These are phyloP conservation scores for Luidia sarsii DNA, from an alignment of 53 echinoderm and acorn worm genomes.

Conservation along the genomic window DNA sequence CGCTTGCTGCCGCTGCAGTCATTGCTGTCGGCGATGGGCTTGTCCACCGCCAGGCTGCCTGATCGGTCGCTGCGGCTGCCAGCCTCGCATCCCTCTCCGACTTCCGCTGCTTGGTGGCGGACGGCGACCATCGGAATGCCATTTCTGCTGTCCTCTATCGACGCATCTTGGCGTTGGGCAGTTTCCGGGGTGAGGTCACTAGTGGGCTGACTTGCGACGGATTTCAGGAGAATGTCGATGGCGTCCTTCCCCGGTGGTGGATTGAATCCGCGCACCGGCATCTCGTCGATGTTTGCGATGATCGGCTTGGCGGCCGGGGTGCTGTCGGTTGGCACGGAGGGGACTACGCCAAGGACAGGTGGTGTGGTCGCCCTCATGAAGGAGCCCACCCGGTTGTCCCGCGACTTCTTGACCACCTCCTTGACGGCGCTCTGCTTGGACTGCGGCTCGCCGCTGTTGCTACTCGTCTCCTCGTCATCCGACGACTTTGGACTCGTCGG, in stretches of 20 bases:
- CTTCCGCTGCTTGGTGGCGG: not conserved
- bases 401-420: constrained; percentile 12
- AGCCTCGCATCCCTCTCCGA: not conserved
- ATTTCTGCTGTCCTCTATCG: not conserved
- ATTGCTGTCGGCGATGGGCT: not conserved
- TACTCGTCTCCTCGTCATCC: no score
- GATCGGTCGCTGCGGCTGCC: not conserved
- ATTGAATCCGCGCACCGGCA: constrained; percentile 42
- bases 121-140: not conserved
- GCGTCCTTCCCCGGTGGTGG: not conserved
- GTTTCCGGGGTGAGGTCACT: not conserved
- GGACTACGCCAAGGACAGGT: no score
- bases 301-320: not conserved
- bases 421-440: not conserved
- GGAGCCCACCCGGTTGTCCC: constrained; percentile 43
- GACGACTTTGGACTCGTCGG: not conserved
- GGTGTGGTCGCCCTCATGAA: constrained; percentile 44
- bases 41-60: constrained; percentile 4
- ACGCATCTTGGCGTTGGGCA: not conserved
- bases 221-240: not conserved
- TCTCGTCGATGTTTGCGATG: constrained; percentile 30
- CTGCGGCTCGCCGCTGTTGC: not conserved
- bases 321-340: no score
- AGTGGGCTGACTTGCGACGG: no score
- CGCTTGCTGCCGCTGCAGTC: not conserved